These are phyloP conservation scores for Xerus rutilus DNA, from an alignment of 2,797 vertebrate species.

Conservation along the genomic window DNA sequence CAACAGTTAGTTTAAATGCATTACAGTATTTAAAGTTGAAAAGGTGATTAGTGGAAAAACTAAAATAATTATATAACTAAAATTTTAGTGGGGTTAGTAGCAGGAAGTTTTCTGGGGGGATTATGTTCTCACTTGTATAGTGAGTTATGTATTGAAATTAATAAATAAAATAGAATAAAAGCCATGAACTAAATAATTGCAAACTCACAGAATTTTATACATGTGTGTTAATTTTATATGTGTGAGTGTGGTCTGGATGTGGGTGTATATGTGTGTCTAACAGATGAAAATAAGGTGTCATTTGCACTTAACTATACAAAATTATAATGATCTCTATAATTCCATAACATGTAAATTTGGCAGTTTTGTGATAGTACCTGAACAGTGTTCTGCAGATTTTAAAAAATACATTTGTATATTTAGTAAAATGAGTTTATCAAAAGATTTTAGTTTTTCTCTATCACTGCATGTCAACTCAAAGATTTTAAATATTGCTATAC, in stretches of 20 bases:
- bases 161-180: background rate
- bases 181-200: background rate
- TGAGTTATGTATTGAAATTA: background rate
- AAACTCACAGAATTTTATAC: background rate
- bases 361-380: background rate
- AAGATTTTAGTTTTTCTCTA: background rate
- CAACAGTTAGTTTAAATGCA: background rate
- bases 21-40: background rate
- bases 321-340: background rate
- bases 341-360: background rate
- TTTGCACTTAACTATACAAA: background rate
- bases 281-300: background rate
- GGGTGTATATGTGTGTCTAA: background rate
- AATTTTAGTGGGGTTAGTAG: background rate
- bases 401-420: constrained; percentile 6
- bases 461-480: background rate
- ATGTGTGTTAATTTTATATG: background rate
- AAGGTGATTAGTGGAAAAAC: background rate
- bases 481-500: background rate
- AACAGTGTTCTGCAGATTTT: background rate
- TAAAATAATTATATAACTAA: background rate
- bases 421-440: background rate
- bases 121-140: background rate
- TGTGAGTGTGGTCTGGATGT: too few relatives aligned
- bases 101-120: background rate